Conservation (phyloP, 2,113 vertebrate species). For the Campylomormyrus numenius region DNA sequence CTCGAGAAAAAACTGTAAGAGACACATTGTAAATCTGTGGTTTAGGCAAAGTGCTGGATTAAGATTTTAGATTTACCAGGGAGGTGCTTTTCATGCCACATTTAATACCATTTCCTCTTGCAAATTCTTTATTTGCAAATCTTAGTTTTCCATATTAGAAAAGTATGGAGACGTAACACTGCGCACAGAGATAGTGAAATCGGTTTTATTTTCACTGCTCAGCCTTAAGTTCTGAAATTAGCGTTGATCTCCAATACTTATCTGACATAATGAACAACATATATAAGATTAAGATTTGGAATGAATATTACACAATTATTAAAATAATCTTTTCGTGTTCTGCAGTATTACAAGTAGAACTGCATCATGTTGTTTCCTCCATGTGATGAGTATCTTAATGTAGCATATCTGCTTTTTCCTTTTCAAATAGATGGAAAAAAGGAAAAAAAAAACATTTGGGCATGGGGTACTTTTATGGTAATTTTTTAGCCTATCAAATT, state of each 20-base stretch:
- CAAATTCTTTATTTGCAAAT: constrained; percentile 22
- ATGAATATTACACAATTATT: constrained; percentile 65
- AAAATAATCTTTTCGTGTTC: constrained; percentile 57
- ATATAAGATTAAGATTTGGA: constrained; percentile 47
- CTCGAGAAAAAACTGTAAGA: background rate
- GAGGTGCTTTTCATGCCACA: constrained; percentile 12
- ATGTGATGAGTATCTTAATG: constrained; percentile 43
- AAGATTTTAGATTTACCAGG: background rate
- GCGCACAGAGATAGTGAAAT: background rate
- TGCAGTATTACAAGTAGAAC: constrained; percentile 59
- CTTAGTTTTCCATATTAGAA: background rate
- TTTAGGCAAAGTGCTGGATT: background rate
- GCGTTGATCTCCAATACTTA: constrained; percentile 1
- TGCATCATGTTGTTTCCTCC: constrained; percentile 60
- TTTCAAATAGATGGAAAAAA: constrained; percentile 9
- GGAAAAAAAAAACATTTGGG: constrained; percentile 30
- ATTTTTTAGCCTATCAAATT: constrained; percentile 37
- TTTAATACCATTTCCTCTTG: constrained; percentile 21
- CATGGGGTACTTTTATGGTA: constrained; percentile 39
- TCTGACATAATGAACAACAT: background rate
- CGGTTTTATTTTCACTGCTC: background rate
- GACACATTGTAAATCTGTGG: background rate
- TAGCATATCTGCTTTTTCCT: constrained; percentile 15
- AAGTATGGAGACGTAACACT: background rate
- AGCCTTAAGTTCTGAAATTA: background rate